Evolutionary conservation across 2,888 invertebrate species (phyloP), one percentile per base, ranked within the genome.

Genomic region (Campopleginae sp.): DNA sequence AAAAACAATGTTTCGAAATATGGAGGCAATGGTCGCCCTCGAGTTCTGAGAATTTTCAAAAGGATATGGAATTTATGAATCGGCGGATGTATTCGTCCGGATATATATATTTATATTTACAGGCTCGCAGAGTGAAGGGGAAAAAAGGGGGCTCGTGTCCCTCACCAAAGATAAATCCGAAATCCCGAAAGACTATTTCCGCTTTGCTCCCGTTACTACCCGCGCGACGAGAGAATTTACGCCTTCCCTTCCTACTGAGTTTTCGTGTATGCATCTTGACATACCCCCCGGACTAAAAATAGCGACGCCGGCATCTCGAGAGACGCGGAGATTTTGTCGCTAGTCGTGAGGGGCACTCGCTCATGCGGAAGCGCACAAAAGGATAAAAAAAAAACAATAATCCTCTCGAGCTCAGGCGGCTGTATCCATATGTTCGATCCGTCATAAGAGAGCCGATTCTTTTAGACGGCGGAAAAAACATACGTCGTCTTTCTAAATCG

Each of bases 211-310:
- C 71, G 61, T 61, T 61, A 48, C 71, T 58, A 23, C 48, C 42
- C 66, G 71, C 68, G 31, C 33, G 42, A 48, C 68, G 48, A 46
- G 78, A 78, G 68, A 54, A 70, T 85, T 85, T 82, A 82, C 79
- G 72, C 68, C 72, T 66, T 78, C 74, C 72, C 78, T 81, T 75
- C 77, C 85, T 82, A 42, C 51, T 68, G 54, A 77, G 68, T 68
- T 66, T 31, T 61, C 38, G 48, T 71, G 48, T 38, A 38, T 61
- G 48, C 61, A 65, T 79, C 61, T 46, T 54, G 31, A 54, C 68
- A 78, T 77, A 27, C 76, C 77, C 77, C 51, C 72, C 6, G 66
- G 17, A 38, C 58, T 85, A 85, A 82, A 80, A 82, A 85, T 85
- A 85, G 85, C 76, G 14, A 61, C 51, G 70, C 31, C 71, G 68